Percentiles rank a stretch among this genome's conserved stretches.
Evolutionary conservation across 2,797 vertebrate species (phyloP).

Genomic region (Triplophysa yarkandensis): DNA sequence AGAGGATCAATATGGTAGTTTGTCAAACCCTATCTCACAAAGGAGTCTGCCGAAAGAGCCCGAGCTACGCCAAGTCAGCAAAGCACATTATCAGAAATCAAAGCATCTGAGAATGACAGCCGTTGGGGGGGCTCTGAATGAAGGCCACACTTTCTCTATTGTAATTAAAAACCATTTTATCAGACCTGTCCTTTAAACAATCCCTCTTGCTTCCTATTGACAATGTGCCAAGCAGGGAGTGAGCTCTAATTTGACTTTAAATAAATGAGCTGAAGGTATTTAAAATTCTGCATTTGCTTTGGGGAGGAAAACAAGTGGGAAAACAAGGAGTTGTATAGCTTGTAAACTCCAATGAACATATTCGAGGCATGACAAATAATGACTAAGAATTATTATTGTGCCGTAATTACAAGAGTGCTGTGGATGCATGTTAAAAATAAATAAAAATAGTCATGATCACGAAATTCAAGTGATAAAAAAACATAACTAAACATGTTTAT

Average conservation of each 20-base stretch:
- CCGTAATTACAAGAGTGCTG: not conserved
- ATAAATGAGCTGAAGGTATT: slow-evolving; percentile 83
- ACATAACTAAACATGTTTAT: not conserved
- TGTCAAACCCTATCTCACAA: slow-evolving; percentile 87
- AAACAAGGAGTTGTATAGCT: slow-evolving; percentile 41
- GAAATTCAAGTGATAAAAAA: not conserved
- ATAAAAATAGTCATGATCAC: not conserved
- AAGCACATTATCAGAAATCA: slow-evolving; percentile 95
- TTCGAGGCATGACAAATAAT: slow-evolving; percentile 9
- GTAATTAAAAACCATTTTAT: slow-evolving; percentile 99
- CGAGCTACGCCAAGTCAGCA: slow-evolving; percentile 89
- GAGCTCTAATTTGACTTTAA: slow-evolving; percentile 86
- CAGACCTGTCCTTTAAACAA: slow-evolving; percentile 77
- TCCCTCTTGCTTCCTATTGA: slow-evolving; percentile 83
- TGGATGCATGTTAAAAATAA: not conserved
- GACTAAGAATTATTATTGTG: not conserved
- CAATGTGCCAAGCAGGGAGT: slow-evolving; percentile 74
- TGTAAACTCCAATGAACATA: slow-evolving; percentile 16
- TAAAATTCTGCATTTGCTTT: slow-evolving; percentile 73
- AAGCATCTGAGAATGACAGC: slow-evolving; percentile 77
- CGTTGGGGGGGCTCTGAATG: slow-evolving; percentile 71
- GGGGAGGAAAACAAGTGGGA: slow-evolving; percentile 62
- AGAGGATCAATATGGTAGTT: slow-evolving; percentile 92
- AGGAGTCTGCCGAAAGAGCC: slow-evolving; percentile 70
- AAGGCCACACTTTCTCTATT: slow-evolving; percentile 84